Percentiles rank a stretch among this genome's conserved stretches.
phyloP scores from a whole-genome alignment of 2,113 vertebrate species.

The Callocephalon fimbriatum region DNA sequence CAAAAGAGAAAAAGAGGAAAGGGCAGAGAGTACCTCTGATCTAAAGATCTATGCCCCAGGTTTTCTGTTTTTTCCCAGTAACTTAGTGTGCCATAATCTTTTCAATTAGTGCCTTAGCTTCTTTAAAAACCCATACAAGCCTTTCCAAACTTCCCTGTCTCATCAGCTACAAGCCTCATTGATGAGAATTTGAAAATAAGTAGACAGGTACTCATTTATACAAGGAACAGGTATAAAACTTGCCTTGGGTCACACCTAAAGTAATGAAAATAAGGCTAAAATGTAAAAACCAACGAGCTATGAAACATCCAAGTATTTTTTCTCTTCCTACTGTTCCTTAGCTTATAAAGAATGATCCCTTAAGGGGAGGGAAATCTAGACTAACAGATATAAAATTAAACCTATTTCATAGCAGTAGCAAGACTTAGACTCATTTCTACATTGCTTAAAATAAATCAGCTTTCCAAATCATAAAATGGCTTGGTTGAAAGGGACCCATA shows the following conservation, averaged over 20 bases:
- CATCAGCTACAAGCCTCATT: background rate
- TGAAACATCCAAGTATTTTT: background rate
- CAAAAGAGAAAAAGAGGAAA: background rate
- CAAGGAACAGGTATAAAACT: background rate
- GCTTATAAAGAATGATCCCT: background rate
- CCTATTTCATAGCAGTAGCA: background rate
- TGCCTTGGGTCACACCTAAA: background rate
- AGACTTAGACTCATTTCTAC: background rate
- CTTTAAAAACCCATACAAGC: background rate
- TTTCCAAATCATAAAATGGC: background rate
- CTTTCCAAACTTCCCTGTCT: background rate
- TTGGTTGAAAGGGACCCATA: background rate
- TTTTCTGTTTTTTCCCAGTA: background rate
- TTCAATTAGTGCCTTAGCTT: background rate
- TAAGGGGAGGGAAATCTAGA: background rate
- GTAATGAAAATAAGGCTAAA: background rate
- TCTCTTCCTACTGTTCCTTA: background rate
- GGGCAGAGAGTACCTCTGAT: background rate
- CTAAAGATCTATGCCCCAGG: background rate
- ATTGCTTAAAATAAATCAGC: background rate
- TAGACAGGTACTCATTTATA: background rate
- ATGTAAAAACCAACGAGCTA: background rate
- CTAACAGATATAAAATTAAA: background rate
- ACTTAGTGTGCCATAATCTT: background rate
- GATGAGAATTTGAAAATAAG: background rate